Evolutionary conservation across 2,113 vertebrate genomes (phyloP).

Genomic region (Rhinolophus ferrumequinum): DNA sequence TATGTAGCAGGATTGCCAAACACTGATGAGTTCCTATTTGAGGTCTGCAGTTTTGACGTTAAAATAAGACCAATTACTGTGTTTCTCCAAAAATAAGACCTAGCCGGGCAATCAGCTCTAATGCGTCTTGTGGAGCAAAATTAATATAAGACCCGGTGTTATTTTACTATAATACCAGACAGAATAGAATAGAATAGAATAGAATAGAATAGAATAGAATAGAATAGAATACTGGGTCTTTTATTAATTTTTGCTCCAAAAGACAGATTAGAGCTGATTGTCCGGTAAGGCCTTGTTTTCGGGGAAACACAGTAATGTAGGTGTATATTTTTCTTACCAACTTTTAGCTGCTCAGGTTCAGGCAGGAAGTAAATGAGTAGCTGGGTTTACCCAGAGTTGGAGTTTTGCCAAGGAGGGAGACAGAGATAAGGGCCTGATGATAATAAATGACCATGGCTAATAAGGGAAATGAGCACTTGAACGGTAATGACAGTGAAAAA

Average conservation of each 20-base stretch:
- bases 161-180: too few relatives aligned
- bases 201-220: too few relatives aligned
- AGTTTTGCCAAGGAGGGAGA: neutral
- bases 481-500: neutral
- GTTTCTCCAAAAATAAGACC: too few relatives aligned
- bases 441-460: constrained; percentile 4
- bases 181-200: too few relatives aligned
- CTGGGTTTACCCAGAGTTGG: constrained; percentile 19
- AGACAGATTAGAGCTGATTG: too few relatives aligned
- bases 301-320: neutral
- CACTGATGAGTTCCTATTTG: neutral
- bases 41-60: constrained; percentile 47
- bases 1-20: neutral
- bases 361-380: constrained; percentile 25
- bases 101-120: too few relatives aligned
- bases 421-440: neutral
- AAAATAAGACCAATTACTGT: constrained; percentile 3
- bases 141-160: too few relatives aligned
- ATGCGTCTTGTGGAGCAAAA: too few relatives aligned
- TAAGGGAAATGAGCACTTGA: neutral
- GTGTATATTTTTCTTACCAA: constrained; percentile 25
- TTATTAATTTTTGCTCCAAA: too few relatives aligned
- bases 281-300: too few relatives aligned
- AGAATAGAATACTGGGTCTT: too few relatives aligned
- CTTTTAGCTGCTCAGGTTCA: constrained; percentile 10